phyloP scores from a whole-genome alignment of 1,140 invertebrate genomes.

The Gerris buenoi region DNA sequence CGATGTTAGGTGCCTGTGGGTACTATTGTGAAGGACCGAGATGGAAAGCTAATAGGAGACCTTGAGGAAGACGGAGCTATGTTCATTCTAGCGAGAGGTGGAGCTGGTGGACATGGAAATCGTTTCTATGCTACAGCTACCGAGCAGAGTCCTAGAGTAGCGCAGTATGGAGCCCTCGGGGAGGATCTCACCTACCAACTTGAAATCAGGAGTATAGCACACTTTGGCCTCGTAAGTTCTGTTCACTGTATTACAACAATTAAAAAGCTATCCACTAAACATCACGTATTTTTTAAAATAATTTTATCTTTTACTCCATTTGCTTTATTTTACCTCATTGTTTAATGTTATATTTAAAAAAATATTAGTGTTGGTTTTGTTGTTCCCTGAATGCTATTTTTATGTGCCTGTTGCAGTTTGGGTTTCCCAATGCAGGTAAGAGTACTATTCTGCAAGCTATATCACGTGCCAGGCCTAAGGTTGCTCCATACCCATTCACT shows the following conservation, averaged over 20 bases:
- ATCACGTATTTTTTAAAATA: no score
- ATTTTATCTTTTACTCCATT: not conserved
- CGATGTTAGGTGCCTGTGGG: slow-evolving; percentile 62
- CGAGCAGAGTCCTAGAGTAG: slow-evolving; percentile 66
- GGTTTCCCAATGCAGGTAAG: slow-evolving; percentile 94
- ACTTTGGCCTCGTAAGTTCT: slow-evolving; percentile 64
- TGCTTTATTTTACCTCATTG: not conserved
- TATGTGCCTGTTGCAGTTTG: slow-evolving; percentile 43
- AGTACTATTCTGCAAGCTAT: slow-evolving; percentile 82
- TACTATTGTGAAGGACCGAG: slow-evolving; percentile 59
- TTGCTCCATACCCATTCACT: slow-evolving; percentile 93
- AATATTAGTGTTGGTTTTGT: slow-evolving; percentile 7
- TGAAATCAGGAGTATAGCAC: slow-evolving; percentile 84
- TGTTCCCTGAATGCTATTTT: not conserved
- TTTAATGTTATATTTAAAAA: not conserved
- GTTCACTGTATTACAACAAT: not conserved
- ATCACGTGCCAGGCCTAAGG: slow-evolving; percentile 78
- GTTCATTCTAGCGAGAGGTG: slow-evolving; percentile 87
- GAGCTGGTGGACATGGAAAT: slow-evolving; percentile 90
- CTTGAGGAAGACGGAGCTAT: slow-evolving; percentile 52
- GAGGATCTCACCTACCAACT: slow-evolving; percentile 56
- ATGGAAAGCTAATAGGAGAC: slow-evolving; percentile 47
- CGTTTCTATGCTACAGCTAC: slow-evolving; percentile 71
- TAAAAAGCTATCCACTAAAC: no score
- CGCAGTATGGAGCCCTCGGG: slow-evolving; percentile 75